Percentiles rank a stretch among this genome's conserved stretches.
Conservation (phyloP, 2,888 invertebrate genomes). For the Noctua janthina region DNA sequence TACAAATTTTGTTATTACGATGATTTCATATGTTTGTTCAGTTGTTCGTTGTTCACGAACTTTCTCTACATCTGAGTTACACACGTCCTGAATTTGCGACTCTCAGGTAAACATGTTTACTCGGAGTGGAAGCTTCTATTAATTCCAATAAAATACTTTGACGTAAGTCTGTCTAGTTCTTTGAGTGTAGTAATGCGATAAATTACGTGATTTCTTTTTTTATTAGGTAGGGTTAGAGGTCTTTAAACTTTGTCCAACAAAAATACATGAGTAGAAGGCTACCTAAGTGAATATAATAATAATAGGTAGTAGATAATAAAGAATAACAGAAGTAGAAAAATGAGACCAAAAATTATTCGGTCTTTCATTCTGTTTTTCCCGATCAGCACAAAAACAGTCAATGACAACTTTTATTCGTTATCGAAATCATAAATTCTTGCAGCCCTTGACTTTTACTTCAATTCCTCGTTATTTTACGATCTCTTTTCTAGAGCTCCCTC, state of each 20-base stretch:
- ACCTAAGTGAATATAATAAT: background rate
- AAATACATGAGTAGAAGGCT: background rate
- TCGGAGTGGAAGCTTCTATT: background rate
- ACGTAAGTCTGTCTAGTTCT: background rate
- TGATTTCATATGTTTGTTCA: background rate
- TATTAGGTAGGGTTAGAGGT: background rate
- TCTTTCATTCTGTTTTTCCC: slow-evolving; percentile 5
- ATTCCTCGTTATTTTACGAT: slow-evolving; percentile 39
- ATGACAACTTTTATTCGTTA: slow-evolving; percentile 21
- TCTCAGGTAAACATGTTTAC: slow-evolving; percentile 44
- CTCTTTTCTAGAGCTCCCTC: background rate
- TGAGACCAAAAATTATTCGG: background rate
- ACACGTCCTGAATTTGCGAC: background rate
- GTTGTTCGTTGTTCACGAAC: background rate
- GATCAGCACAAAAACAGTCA: slow-evolving; percentile 31
- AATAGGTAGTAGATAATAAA: background rate
- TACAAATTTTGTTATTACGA: background rate
- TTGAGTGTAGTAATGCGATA: background rate
- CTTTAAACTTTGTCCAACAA: background rate
- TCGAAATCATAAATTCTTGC: slow-evolving; percentile 30
- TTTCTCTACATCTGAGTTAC: slow-evolving; percentile 4
- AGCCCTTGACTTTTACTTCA: slow-evolving; percentile 28
- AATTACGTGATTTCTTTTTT: background rate
- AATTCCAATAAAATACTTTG: slow-evolving; percentile 7
- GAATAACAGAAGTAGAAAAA: background rate